Conservation (phyloP, 2,797 vertebrate genomes). For the Benthosema pterotum region DNA sequence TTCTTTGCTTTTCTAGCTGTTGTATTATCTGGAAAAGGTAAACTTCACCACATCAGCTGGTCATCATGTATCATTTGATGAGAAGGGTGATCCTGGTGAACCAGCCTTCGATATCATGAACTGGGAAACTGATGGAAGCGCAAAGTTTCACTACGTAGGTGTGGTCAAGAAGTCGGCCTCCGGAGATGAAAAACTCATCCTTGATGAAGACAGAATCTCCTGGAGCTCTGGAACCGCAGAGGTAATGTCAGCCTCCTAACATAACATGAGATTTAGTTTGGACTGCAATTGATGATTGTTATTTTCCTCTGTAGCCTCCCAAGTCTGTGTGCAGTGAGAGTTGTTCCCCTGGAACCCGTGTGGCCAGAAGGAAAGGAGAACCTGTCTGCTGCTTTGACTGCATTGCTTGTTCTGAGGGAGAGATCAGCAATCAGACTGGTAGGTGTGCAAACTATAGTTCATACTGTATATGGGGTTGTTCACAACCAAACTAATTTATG, state of each 20-base stretch:
- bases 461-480: no score
- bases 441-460: conserved; percentile 1
- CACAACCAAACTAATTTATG: not conserved
- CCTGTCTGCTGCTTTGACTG: conserved; percentile 70
- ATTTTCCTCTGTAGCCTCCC: no score
- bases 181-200: no score
- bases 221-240: conserved; percentile 52
- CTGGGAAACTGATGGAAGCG: conserved; percentile 41
- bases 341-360: conserved; percentile 60
- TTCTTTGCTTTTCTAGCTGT: conserved; percentile 28
- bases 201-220: conserved; percentile 26
- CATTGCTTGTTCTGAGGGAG: conserved; percentile 38
- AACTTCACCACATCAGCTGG: conserved; percentile 28
- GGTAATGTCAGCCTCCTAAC: conserved; percentile 4
- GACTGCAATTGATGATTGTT: conserved; percentile 13
- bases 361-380: conserved; percentile 40
- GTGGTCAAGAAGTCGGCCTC: conserved; percentile 16
- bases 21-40: conserved; percentile 43
- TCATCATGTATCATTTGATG: conserved; percentile 54
- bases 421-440: conserved; percentile 53
- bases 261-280: conserved; percentile 32
- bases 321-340: conserved; percentile 21
- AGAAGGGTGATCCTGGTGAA: conserved; percentile 49
- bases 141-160: conserved; percentile 40
- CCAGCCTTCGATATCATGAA: conserved; percentile 64